Base-by-base conservation (phyloP, 1,140 invertebrate species). In the Lutraria rhynchaena region DNA sequence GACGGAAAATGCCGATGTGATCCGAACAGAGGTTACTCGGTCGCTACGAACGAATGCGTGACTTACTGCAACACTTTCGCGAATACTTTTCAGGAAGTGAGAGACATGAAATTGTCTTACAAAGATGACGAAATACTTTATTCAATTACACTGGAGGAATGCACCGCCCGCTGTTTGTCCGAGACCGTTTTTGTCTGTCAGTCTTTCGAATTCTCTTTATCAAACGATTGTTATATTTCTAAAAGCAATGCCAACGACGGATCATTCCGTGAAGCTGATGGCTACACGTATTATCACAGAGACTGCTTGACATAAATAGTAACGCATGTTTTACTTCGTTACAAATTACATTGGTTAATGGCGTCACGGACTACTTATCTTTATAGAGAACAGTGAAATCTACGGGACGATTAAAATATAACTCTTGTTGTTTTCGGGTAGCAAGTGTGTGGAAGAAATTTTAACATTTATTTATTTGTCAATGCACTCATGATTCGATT, bases 171-270 rank as follows among this genome's bases (percentile, higher is more conserved):
- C 7, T 76, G 73, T 76, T 19, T 76, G 17, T 17, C 19, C 5
- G 33, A 22, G 11, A 76, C 55, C 0, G 31, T 5, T 57, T 73
- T 73, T 33, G 27, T 44, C 0, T 73, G 70, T 46, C 41, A 27
- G 24, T 73, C 70, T 5, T 73, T 73, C 33, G 70, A 73, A 22
- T 35, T 73, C 5, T 57, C 69, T n/a, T n/a, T n/a, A n/a, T n/a
- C n/a, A n/a, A n/a, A n/a, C n/a, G n/a, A n/a, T n/a, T n/a, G n/a
- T n/a, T n/a, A n/a, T n/a, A n/a, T n/a, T n/a, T n/a, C n/a, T n/a
- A n/a, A n/a, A n/a, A n/a, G n/a, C n/a, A 73, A 73, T 49, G 70
- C 70, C 5, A 37, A 57, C 24, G 53, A 44, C 33, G 70, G 70
- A 0, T 33, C 0, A 0, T 41, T 58, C 9, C 51, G 51, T 1